Conservation (phyloP, 2,888 invertebrate species). For the Cheilosia scutellata region DNA sequence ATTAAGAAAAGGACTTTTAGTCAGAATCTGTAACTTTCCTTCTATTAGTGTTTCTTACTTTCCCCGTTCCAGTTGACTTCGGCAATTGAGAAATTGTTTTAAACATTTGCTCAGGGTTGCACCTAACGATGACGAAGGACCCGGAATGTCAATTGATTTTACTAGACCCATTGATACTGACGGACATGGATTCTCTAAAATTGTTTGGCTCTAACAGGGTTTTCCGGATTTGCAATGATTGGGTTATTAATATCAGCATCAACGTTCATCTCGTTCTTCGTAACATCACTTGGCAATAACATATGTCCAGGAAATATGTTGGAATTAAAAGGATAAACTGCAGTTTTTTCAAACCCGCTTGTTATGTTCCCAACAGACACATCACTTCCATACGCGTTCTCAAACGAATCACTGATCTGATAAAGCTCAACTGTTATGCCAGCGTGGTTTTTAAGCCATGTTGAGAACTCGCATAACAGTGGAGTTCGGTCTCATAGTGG, state of each 20-base stretch:
- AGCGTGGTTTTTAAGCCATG: background rate
- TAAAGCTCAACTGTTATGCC: background rate
- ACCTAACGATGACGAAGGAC: background rate
- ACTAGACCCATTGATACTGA: background rate
- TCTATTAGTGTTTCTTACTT: slow-evolving; percentile 4
- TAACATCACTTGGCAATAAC: background rate
- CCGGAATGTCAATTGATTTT: slow-evolving; percentile 11
- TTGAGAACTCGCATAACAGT: too few relatives aligned
- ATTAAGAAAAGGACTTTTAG: background rate
- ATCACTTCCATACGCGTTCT: background rate
- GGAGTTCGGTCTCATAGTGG: too few relatives aligned
- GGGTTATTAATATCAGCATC: background rate
- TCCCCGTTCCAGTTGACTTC: slow-evolving; percentile 9
- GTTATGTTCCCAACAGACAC: background rate
- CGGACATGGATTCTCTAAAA: background rate
- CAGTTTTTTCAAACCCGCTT: background rate
- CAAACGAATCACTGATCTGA: slow-evolving; percentile 8
- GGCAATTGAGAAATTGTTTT: background rate
- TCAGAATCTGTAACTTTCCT: slow-evolving; percentile 10
- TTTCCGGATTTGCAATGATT: background rate
- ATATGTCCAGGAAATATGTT: slow-evolving; percentile 1
- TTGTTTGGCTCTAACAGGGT: background rate
- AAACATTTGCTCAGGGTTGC: slow-evolving; percentile 14
- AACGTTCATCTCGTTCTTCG: too few relatives aligned
- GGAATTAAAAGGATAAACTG: background rate